Percentiles rank a stretch among this genome's conserved stretches.
phyloP scores from a whole-genome alignment of 2,888 invertebrate genomes.

The Diplolepis rosae region DNA sequence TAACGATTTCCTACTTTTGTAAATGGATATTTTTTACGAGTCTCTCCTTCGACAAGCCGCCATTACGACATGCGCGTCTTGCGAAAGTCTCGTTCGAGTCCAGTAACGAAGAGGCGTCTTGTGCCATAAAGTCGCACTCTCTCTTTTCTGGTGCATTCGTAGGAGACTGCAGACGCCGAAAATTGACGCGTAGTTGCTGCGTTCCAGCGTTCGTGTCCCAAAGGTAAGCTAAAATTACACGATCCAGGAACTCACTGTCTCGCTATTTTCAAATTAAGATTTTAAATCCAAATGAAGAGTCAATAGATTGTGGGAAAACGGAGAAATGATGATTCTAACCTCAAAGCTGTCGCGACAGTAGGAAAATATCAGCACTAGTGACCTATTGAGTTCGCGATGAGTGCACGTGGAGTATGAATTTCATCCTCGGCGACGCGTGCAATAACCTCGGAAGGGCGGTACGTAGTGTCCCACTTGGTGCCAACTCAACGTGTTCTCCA shows the following conservation, averaged over 20 bases:
- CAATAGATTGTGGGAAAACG: too few relatives aligned
- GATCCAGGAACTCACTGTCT: too few relatives aligned
- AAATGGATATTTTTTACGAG: too few relatives aligned
- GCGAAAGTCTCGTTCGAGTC: slow-evolving; percentile 49
- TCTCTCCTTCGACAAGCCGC: too few relatives aligned
- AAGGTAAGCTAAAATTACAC: background rate
- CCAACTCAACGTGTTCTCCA: slow-evolving; percentile 23
- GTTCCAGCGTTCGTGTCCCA: background rate
- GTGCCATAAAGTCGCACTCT: slow-evolving; percentile 1
- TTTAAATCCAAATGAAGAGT: too few relatives aligned
- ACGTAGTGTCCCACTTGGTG: slow-evolving; percentile 32
- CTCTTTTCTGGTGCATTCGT: slow-evolving; percentile 3
- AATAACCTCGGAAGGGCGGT: slow-evolving; percentile 22
- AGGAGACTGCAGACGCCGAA: background rate
- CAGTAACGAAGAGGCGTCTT: slow-evolving; percentile 22
- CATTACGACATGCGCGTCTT: slow-evolving; percentile 69
- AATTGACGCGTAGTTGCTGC: background rate
- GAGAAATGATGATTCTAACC: slow-evolving; percentile 11
- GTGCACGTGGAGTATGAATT: slow-evolving; percentile 1
- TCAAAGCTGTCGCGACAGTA: slow-evolving; percentile 8
- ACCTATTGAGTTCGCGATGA: background rate
- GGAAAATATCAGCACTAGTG: background rate
- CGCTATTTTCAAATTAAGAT: too few relatives aligned
- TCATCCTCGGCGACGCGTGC: slow-evolving; percentile 10
- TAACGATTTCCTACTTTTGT: too few relatives aligned